Evolutionary conservation across 1,140 invertebrate genomes (phyloP), one percentile per base, ranked within the genome.

Genomic region (Cydia amplana): DNA sequence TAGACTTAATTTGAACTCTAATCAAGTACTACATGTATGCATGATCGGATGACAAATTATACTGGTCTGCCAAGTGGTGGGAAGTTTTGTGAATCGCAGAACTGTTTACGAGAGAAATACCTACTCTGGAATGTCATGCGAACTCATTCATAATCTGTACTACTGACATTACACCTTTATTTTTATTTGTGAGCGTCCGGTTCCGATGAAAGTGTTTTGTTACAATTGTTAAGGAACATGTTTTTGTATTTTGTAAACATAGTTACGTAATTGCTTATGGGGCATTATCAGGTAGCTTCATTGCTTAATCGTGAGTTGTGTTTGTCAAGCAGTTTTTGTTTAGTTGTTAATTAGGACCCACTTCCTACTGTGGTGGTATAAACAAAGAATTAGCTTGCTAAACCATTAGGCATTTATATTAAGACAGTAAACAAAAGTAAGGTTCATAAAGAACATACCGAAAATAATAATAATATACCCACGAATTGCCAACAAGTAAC

Each of bases 101-200:
- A 74, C 18, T 89, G 86, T 89, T 88, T 88, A 88, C 87, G 74
- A 64, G 2, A 32, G 43, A 67, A 77, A 73, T 49, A 72, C n/a
- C n/a, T n/a, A n/a, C 74, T 23, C 36, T 32, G 79, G 86, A 83
- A 85, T 88, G 86, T 85, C 83, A 79, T 36, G 80, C 60, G 78
- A 81, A 80, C 82, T 25, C 88, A 90, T 90, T 89, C 87, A 89
- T 88, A 83, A 88, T 85, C 16, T 82, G 76, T 79, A 49, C 36
- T 65, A 77, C 80, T 83, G 80, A 40, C 20, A 75, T 84, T 84
- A 84, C 83, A 77, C 60, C 74, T 77, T 73, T 82, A 79, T 82
- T 87, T 83, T 67, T 67, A 32, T 70, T 43, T 74, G 72, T 60
- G 55, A 75, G 23, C 23, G 67, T 79, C 76, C 49, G 20, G 77